A percentile compares a stretch with the other conserved stretches of the same genome.
Evolutionary conservation across 2,888 invertebrate species (phyloP).

Genomic region (Troides aeacus): DNA sequence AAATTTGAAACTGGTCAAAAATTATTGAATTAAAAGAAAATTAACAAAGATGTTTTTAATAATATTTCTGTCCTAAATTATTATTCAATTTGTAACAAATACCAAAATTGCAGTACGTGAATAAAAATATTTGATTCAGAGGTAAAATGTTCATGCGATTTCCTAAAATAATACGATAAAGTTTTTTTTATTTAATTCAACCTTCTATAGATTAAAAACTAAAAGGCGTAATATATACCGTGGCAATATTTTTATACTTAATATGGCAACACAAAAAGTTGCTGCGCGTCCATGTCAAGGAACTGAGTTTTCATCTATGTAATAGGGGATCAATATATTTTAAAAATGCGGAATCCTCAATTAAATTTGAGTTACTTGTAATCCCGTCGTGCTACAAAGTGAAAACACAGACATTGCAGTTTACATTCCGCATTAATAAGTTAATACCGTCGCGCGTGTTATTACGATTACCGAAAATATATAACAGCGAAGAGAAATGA

Average conservation of each 20-base stretch:
- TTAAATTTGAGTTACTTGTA: conserved; percentile 51
- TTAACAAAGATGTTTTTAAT: too few species aligned
- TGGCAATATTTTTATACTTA: conserved; percentile 34
- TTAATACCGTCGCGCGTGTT: conserved; percentile 21
- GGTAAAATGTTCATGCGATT: too few species aligned
- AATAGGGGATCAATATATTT: conserved; percentile 72
- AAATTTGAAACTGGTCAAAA: too few species aligned
- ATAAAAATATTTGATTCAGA: too few species aligned
- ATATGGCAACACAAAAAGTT: conserved; percentile 56
- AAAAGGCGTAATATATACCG: conserved; percentile 21
- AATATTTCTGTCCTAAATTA: too few species aligned
- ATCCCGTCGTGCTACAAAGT: conserved; percentile 37
- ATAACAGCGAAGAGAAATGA: conserved; percentile 62
- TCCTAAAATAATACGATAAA: too few species aligned
- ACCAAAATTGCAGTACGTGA: too few species aligned
- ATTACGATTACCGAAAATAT: conserved; percentile 44
- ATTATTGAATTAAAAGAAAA: too few species aligned
- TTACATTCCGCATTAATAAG: conserved; percentile 26
- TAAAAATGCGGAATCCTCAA: conserved; percentile 67
- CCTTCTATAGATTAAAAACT: too few species aligned
- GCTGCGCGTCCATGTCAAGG: conserved; percentile 78
- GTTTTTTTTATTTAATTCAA: too few species aligned
- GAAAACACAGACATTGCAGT: conserved; percentile 34
- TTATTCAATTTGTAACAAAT: too few species aligned
- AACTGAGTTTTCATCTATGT: conserved; percentile 60